Percentiles rank a stretch among this genome's conserved stretches.
Evolutionary conservation across 2,888 invertebrate species (phyloP).

Genomic region (Drosophila yooni): DNA sequence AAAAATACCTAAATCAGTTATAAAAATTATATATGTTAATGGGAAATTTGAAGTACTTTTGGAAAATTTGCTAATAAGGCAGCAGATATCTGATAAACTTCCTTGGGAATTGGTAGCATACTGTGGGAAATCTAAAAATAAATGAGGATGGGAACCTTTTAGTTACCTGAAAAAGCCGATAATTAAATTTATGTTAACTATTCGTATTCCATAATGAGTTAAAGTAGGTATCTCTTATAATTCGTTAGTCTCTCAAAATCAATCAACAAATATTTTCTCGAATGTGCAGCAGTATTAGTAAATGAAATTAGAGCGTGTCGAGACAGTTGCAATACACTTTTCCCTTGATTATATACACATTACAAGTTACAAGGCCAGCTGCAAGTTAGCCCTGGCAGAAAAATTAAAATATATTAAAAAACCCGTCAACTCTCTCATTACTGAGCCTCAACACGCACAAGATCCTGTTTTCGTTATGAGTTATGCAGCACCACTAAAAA

Average conservation of each 20-base stretch:
- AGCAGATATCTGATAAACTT: not conserved
- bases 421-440: slow-evolving; percentile 21
- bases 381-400: slow-evolving; percentile 33
- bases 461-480: slow-evolving; percentile 41
- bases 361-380: slow-evolving; percentile 41
- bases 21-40: not conserved
- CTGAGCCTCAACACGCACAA: not conserved
- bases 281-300: not conserved
- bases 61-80: slow-evolving; percentile 12
- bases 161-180: not conserved
- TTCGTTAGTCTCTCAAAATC: not conserved
- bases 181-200: not conserved
- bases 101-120: not conserved
- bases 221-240: not conserved
- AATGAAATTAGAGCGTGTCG: not conserved
- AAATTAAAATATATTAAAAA: slow-evolving; percentile 3
- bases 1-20: slow-evolving; percentile 13
- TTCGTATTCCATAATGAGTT: not conserved
- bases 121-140: not conserved
- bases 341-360: slow-evolving; percentile 19
- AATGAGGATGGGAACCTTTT: not conserved
- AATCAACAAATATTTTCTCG: not conserved
- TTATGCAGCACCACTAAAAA: not conserved
- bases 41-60: not conserved
- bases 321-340: slow-evolving; percentile 24